phyloP scores from a whole-genome alignment of 2,113 vertebrate genomes.

The Colius striatus region DNA sequence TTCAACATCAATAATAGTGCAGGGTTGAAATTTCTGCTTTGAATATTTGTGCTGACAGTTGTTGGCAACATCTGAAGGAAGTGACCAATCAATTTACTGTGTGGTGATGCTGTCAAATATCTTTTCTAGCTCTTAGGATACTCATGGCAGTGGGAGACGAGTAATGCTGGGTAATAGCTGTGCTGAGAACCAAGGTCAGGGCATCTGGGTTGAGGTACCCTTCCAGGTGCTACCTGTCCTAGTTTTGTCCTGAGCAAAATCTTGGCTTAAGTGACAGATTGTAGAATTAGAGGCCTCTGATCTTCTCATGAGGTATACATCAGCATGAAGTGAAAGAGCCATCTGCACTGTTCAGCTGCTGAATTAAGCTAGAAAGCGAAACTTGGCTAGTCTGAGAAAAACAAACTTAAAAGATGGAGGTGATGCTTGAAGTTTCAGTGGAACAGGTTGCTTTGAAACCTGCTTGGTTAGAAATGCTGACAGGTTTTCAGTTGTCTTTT shows the following conservation, averaged over 20 bases:
- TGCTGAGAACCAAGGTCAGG: background rate
- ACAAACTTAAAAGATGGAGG: background rate
- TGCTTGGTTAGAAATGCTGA: background rate
- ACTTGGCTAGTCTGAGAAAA: background rate
- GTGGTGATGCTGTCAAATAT: background rate
- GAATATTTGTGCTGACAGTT: background rate
- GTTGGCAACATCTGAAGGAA: background rate
- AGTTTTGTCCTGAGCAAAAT: background rate
- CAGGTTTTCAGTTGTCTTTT: background rate
- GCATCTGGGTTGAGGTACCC: background rate
- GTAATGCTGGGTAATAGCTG: background rate
- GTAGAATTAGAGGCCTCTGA: background rate
- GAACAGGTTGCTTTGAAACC: background rate
- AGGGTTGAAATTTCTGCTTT: background rate
- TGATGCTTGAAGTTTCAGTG: background rate
- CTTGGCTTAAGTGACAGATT: background rate
- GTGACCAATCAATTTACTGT: rapidly evolving
- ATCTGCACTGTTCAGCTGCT: background rate
- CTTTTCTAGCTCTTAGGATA: background rate
- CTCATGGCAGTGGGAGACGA: background rate
- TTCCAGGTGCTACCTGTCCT: background rate
- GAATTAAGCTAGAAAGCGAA: constrained; percentile 7
- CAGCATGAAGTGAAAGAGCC: constrained; percentile 21
- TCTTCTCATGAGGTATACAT: background rate
- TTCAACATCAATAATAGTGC: background rate